Percentiles rank a stretch among this genome's conserved stretches.
Conservation (phyloP, 1,140 invertebrate species). For the Cotesia typhae region DNA sequence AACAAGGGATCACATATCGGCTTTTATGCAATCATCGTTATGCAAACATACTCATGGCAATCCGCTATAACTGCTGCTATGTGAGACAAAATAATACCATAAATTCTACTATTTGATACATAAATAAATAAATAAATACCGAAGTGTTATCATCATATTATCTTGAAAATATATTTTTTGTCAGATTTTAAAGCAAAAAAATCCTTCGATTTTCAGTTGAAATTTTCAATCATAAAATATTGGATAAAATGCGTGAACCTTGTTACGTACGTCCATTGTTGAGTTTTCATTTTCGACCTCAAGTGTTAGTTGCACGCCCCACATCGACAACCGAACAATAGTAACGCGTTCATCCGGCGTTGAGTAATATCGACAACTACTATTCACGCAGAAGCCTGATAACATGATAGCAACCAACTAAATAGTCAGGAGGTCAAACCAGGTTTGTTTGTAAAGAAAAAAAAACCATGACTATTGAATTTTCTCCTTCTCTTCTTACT, state of each 20-base stretch:
- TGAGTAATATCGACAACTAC: constrained; percentile 49
- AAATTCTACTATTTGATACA: neutral
- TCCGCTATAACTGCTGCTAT: neutral
- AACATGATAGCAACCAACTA: constrained; percentile 16
- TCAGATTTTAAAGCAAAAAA: no score
- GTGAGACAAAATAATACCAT: neutral
- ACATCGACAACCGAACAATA: constrained; percentile 45
- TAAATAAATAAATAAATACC: no score
- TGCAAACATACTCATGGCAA: constrained; percentile 11
- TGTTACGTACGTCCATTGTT: constrained; percentile 21
- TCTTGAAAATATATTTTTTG: no score
- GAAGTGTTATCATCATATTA: no score
- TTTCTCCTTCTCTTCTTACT: neutral
- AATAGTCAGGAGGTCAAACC: constrained; percentile 9
- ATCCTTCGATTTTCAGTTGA: no score
- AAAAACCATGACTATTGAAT: neutral
- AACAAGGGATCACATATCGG: constrained; percentile 25
- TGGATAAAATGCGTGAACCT: neutral
- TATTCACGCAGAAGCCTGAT: constrained; percentile 38
- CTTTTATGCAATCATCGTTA: constrained; percentile 12
- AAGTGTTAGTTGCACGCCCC: constrained; percentile 38
- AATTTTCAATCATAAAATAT: neutral
- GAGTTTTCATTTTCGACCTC: constrained; percentile 46
- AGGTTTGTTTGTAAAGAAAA: neutral
- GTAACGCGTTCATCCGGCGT: constrained; percentile 33